A percentile compares a stretch with the other conserved stretches of the same genome.
Evolutionary conservation across 2,113 vertebrate species (phyloP).

Genomic region (Camelus bactrianus): DNA sequence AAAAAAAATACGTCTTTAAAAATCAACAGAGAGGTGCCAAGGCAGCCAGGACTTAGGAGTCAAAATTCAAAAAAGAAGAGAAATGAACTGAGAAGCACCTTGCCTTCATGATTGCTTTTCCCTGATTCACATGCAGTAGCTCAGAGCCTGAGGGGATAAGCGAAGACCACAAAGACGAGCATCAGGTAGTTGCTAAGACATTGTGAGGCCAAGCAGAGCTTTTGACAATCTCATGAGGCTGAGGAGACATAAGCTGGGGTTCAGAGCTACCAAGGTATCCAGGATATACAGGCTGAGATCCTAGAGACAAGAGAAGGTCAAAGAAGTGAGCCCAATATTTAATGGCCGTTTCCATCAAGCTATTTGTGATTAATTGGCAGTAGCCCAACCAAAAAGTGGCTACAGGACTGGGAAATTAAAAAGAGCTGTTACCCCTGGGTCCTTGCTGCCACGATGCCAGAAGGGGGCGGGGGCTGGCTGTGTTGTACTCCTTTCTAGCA

Average conservation of each 20-base stretch:
- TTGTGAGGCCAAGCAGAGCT: background rate
- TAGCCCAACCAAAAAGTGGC: background rate
- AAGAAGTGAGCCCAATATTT: constrained; percentile 1
- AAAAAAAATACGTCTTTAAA: constrained; percentile 9
- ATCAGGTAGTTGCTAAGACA: background rate
- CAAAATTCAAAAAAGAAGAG: constrained; percentile 17
- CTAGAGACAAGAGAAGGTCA: background rate
- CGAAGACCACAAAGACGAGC: background rate
- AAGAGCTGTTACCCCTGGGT: background rate
- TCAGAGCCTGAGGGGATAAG: background rate
- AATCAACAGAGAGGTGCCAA: constrained; percentile 24
- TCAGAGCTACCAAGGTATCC: background rate
- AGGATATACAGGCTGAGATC: background rate
- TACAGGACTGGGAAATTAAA: background rate
- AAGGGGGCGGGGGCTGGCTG: background rate
- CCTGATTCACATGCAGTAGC: background rate
- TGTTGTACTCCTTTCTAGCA: background rate
- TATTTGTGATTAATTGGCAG: background rate
- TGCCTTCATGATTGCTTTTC: background rate
- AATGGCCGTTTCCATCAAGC: background rate
- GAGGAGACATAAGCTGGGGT: background rate
- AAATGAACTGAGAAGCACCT: background rate
- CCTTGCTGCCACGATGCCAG: background rate
- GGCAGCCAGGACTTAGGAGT: background rate
- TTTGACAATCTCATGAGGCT: background rate